Percentiles rank a stretch among this genome's conserved stretches.
phyloP scores from a whole-genome alignment of 2,113 vertebrate species.

The Chloroceryle aenea region DNA sequence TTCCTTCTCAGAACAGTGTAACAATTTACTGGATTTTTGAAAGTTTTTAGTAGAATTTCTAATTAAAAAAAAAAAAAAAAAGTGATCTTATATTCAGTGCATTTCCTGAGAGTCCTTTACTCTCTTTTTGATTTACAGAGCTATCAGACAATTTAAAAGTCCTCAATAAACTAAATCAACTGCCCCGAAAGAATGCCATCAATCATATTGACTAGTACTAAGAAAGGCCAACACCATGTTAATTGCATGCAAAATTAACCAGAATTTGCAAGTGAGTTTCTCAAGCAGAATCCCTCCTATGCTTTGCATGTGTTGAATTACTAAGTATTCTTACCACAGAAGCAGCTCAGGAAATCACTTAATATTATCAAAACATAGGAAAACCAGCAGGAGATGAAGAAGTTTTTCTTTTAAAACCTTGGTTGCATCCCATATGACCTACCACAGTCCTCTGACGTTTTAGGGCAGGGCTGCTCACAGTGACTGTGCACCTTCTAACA shows the following conservation, averaged over 20 bases:
- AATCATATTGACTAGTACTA: conserved; percentile 8
- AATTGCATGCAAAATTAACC: conserved; percentile 13
- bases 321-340: background rate
- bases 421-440: background rate
- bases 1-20: background rate
- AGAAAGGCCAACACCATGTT: background rate
- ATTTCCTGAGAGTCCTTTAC: background rate
- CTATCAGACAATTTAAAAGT: conserved; percentile 40
- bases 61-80: conserved; percentile 19
- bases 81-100: background rate
- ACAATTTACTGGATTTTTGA: background rate
- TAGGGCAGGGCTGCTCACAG: background rate
- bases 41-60: background rate
- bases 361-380: conserved; percentile 36
- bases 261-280: conserved; percentile 22
- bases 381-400: background rate
- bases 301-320: background rate
- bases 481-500: background rate
- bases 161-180: conserved; percentile 17
- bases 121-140: background rate
- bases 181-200: conserved; percentile 26
- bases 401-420: conserved; percentile 25
- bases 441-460: background rate
- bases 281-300: background rate
- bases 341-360: conserved; percentile 34